Percentiles rank a stretch among this genome's conserved stretches.
phyloP scores from a whole-genome alignment of 2,888 invertebrate genomes.

The Willowsia nigromaculata region DNA sequence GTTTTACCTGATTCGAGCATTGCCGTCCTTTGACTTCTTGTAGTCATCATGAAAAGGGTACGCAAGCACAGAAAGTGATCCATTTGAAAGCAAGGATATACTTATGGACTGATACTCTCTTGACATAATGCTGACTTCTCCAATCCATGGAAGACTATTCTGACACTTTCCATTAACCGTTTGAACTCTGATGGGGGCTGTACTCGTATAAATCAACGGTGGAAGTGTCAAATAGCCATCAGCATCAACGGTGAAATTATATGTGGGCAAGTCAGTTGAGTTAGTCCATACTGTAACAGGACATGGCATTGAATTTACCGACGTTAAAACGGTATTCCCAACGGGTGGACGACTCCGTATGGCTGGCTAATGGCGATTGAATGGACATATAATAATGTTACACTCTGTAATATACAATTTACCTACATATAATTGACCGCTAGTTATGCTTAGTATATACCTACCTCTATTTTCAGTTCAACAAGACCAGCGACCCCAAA shows the following conservation, averaged over 20 bases:
- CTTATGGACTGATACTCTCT: background rate
- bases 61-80: background rate
- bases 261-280: no score
- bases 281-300: background rate
- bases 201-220: background rate
- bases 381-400: background rate
- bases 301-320: constrained; percentile 18
- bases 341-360: background rate
- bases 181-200: background rate
- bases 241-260: background rate
- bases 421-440: no score
- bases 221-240: background rate
- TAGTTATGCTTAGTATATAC: constrained; percentile 48
- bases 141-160: background rate
- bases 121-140: background rate
- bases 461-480: constrained; percentile 87
- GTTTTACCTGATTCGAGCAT: constrained; percentile 84
- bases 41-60: constrained; percentile 80
- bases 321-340: background rate
- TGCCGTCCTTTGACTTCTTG: constrained; percentile 83
- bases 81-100: background rate
- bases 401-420: no score
- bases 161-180: background rate
- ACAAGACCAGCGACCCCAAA: constrained; percentile 94
- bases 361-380: constrained; percentile 10